Conservation (phyloP, 2,113 vertebrate genomes). For the Anser brachyrhynchus region DNA sequence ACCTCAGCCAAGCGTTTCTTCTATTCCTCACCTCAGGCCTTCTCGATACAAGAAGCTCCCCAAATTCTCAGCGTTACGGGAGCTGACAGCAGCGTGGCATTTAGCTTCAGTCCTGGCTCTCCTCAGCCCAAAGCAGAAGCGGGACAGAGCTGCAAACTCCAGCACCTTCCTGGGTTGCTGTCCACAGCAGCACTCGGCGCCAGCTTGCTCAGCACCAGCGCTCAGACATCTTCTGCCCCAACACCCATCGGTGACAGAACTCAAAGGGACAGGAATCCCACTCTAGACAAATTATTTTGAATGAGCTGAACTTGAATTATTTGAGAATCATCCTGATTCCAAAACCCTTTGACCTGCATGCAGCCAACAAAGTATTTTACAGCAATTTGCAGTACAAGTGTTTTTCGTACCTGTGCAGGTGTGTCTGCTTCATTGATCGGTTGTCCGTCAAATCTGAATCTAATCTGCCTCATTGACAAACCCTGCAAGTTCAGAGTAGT, state of each 20-base stretch:
- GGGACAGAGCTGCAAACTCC: accelerated
- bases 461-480: conserved; percentile 90
- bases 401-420: conserved; percentile 87
- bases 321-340: background rate
- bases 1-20: background rate
- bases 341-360: background rate
- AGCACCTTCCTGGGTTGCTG: background rate
- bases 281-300: background rate
- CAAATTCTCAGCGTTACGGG: no score
- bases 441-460: conserved; percentile 94
- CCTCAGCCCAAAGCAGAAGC: accelerated
- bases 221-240: background rate
- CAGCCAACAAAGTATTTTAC: background rate
- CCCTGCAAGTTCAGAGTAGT: conserved; percentile 75
- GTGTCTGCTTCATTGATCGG: conserved; percentile 93
- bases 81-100: background rate
- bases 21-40: background rate
- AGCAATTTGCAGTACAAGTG: background rate
- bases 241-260: background rate
- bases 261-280: background rate
- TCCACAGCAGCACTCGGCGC: background rate
- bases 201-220: background rate
- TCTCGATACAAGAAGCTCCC: background rate
- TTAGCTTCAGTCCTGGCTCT: background rate
- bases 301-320: background rate